Evolutionary conservation across 2,113 vertebrate genomes (phyloP), one percentile per base, ranked within the genome.

Genomic region (Mesoclemmys tuberculata): DNA sequence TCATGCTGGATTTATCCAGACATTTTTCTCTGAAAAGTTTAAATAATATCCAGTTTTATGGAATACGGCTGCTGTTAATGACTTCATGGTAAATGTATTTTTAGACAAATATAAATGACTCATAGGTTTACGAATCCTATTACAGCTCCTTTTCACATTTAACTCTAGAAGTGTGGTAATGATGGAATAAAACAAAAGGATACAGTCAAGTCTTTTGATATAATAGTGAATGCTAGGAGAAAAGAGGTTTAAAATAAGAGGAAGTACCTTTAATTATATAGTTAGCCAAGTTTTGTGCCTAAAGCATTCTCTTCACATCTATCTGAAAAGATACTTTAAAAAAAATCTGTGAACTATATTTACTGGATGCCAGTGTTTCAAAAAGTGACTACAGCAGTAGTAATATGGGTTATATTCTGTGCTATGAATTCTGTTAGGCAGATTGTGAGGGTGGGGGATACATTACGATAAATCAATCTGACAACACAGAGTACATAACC

Each of bases 141-240:
- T 78, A 85, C 83, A 93, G 91, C 16, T 91, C 58, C 82, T 2
- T 95, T 46, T 56, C 74, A 78, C 49, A 78, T 88, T 88, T 95
- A 74, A 94, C 93, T 93, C 89, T 81, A 93, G 86, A 94, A 84
- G 38, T 84, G 54, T 83, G 84, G 52, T 14, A 84, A 87, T 5
- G 9, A 8, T 91, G 46, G 46, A 82, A 82, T 51, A 90, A 97
- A 96, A 91, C 54, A 94, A 90, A 80, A 35, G 81, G 89, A 93
- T 78, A 41, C 29, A 84, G 27, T 93, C 81, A 94, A 89, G 55
- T 85, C 89, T 90, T 95, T 93, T 88, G 86, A 49, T 88, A 14
- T 29, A 92, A 83, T 79, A 85, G 61, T 8, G 91, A 13, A 31
- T 31, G 86, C 84, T 85, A 91, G 89, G 48, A 93, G 2, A 44